phyloP scores from a whole-genome alignment of 2,797 vertebrate species.

The Cyprinodon diabolis region DNA sequence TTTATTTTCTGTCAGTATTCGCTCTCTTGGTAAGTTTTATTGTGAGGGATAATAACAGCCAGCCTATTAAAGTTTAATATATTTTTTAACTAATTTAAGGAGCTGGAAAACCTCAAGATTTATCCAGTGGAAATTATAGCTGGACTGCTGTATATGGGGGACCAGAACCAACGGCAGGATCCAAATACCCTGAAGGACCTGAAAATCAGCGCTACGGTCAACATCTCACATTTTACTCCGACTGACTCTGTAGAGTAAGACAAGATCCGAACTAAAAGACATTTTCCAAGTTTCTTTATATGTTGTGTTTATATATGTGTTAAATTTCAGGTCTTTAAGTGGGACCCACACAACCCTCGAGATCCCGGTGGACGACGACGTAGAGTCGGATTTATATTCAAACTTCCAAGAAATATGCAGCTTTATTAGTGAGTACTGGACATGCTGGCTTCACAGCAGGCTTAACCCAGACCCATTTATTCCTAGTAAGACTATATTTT shows the following conservation, averaged over 20 bases:
- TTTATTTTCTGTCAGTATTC: not conserved
- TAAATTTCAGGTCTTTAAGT: conserved; percentile 41
- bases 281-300: not conserved
- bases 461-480: not conserved
- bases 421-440: conserved; percentile 82
- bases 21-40: not conserved
- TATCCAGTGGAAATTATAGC: conserved; percentile 89
- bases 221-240: conserved; percentile 70
- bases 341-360: conserved; percentile 66
- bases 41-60: not conserved
- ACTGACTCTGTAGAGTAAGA: conserved; percentile 71
- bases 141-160: conserved; percentile 84
- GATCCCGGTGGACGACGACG: conserved; percentile 77
- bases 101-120: conserved; percentile 82
- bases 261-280: not conserved
- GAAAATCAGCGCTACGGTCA: conserved; percentile 84
- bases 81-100: conserved; percentile 70
- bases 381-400: conserved; percentile 67
- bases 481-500: not conserved
- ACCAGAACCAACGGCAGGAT: conserved; percentile 80
- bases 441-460: not conserved
- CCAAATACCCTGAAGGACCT: conserved; percentile 81
- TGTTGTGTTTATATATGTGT: not conserved
- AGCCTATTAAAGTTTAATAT: not conserved
- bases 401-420: conserved; percentile 77